Base-by-base conservation (phyloP, 2,888 invertebrate species). In the Lepidocyrtoides sp. region DNA sequence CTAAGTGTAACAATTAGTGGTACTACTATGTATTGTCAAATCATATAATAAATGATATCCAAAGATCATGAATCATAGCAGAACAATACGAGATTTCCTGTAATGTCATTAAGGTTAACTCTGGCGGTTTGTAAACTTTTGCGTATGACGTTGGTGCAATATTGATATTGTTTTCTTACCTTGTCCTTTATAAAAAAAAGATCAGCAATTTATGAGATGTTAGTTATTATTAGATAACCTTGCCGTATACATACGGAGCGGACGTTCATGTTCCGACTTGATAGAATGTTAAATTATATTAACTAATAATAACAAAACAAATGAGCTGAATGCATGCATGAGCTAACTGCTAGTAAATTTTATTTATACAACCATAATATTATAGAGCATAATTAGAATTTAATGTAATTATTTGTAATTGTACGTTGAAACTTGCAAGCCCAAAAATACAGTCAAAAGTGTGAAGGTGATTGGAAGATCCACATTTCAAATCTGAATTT, bases 101-200 rank as follows among this genome's bases (percentile, higher is more conserved):
- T 69, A n/a, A 14, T 8, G 23, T 1, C 26, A n/a, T n/a, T 63
- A 63, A 63, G 14, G 12, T n/a, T 29, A 63, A 63, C 14, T 63
- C 2, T 63, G 12, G 29, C 29, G 7, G n/a, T 69, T 36, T 36
- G 36, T 36, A 26, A 26, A 48, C 48, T 69, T 10, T 69, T 75
- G 48, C 48, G 75, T 17, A 48, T 26, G 75, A 1, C 2, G 26
- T 69, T 69, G 82, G 82, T 82, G 82, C 82, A 82, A 82, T 82
- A 82, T 63, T 82, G 60, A 82, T 60, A 82, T 82, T 82, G 60
- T 41, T 23, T 63, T 69, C 69, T 69, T 69, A 69, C 69, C 69
- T 54, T 54, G 12, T 54, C 51, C n/a, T 69, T 32, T 54, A 32
- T 54, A 29, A 79, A 26, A 29, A 1, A 17, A n/a, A n/a, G n/a